Percentiles rank a stretch among this genome's conserved stretches.
phyloP scores from a whole-genome alignment of 2,888 invertebrate species.

The Drosophila suboccidentalis region DNA sequence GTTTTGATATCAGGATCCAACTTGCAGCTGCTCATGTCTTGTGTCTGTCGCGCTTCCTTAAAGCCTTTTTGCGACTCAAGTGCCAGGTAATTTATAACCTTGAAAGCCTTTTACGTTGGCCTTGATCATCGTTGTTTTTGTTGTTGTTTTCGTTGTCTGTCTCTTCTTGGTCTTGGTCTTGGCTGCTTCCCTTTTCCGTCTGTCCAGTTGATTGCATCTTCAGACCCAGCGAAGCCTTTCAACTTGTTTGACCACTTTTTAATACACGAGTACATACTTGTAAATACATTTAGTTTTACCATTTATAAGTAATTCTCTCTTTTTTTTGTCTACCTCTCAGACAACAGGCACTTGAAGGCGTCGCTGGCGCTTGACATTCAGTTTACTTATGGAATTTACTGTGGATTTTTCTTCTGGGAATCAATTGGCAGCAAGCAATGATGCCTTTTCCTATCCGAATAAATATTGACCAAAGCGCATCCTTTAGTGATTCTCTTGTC shows the following conservation, averaged over 20 bases:
- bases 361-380: slow-evolving; percentile 33
- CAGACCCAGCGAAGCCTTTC: slow-evolving; percentile 36
- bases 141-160: slow-evolving; percentile 19
- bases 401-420: not conserved
- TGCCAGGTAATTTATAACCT: slow-evolving; percentile 64
- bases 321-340: not conserved
- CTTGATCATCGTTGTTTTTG: slow-evolving; percentile 59
- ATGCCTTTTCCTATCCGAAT: not conserved
- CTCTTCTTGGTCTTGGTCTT: not conserved
- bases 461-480: not conserved
- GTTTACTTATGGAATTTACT: slow-evolving; percentile 33
- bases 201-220: slow-evolving; percentile 16
- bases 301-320: not conserved
- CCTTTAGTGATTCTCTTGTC: not conserved
- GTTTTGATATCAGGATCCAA: slow-evolving; percentile 28
- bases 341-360: slow-evolving; percentile 16
- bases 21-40: slow-evolving; percentile 21
- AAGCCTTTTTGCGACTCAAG: slow-evolving; percentile 36
- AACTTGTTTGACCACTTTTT: slow-evolving; percentile 53
- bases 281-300: not conserved
- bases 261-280: slow-evolving; percentile 2
- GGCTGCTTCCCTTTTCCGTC: slow-evolving; percentile 3
- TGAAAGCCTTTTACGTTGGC: slow-evolving; percentile 69
- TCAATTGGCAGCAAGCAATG: not conserved
- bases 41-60: slow-evolving; percentile 40